phyloP scores from a whole-genome alignment of 2,113 vertebrate species.

The Paratilapia polleni region DNA sequence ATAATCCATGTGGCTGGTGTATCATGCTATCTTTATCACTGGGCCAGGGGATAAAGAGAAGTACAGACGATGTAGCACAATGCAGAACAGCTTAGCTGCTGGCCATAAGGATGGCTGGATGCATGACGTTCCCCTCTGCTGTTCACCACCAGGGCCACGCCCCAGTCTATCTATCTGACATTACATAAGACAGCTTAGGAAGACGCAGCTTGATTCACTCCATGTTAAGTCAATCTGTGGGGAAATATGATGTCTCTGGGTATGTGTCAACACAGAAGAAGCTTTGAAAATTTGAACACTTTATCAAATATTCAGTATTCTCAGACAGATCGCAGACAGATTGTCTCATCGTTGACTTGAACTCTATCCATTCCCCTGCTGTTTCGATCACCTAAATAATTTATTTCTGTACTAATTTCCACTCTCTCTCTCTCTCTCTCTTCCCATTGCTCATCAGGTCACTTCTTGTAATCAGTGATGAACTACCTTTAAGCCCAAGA shows the following conservation, averaged over 20 bases:
- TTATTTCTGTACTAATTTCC: neutral
- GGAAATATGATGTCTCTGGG: constrained; percentile 37
- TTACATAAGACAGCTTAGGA: constrained; percentile 75
- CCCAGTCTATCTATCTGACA: constrained; percentile 53
- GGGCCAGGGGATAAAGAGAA: constrained; percentile 70
- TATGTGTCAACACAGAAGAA: constrained; percentile 33
- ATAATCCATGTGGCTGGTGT: constrained; percentile 71
- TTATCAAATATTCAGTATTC: neutral
- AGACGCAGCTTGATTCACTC: constrained; percentile 45
- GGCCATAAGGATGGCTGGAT: constrained; percentile 48
- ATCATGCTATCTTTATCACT: constrained; percentile 80
- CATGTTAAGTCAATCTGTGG: constrained; percentile 41
- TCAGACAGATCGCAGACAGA: neutral
- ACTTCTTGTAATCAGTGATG: constrained; percentile 74
- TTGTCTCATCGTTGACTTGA: neutral
- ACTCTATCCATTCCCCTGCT: neutral
- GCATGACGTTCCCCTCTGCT: constrained; percentile 60
- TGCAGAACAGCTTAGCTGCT: constrained; percentile 73
- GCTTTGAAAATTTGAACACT: constrained; percentile 24
- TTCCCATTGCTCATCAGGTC: constrained; percentile 72
- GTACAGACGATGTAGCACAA: constrained; percentile 72
- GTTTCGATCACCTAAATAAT: neutral
- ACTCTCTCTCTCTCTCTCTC: neutral
- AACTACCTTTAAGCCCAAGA: constrained; percentile 86
- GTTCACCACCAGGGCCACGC: constrained; percentile 40